A percentile compares a stretch with the other conserved stretches of the same genome.
Evolutionary conservation across 2,113 vertebrate species (phyloP).

Genomic region (Mobula birostris): DNA sequence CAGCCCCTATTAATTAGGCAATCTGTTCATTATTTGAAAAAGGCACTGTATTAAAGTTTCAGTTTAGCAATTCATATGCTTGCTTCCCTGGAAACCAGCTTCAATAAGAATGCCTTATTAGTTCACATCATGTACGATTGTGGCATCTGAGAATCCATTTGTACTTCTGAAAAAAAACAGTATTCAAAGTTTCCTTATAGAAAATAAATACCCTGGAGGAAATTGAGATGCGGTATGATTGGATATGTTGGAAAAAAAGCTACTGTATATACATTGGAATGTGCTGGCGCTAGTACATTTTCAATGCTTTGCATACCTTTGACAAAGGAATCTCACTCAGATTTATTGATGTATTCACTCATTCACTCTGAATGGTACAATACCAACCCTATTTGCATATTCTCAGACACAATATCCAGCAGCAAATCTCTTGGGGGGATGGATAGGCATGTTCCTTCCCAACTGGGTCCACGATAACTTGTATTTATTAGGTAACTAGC

Average conservation of each 20-base stretch:
- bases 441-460: neutral
- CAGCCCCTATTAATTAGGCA: slow-evolving; percentile 17
- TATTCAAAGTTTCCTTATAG: slow-evolving; percentile 1
- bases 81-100: slow-evolving; percentile 9
- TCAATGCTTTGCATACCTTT: neutral
- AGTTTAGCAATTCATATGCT: slow-evolving; percentile 31
- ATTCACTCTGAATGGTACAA: neutral
- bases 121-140: slow-evolving; percentile 21
- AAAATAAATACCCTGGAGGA: slow-evolving; percentile 20
- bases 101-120: slow-evolving; percentile 30
- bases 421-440: neutral
- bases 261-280: neutral
- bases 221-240: neutral
- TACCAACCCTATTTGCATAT: slow-evolving; percentile 7
- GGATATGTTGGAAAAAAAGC: neutral
- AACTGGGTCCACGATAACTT: neutral
- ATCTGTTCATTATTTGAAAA: slow-evolving; percentile 20
- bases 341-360: neutral
- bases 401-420: neutral
- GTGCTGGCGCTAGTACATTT: neutral
- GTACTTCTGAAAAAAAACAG: neutral
- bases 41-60: slow-evolving; percentile 1
- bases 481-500: neutral
- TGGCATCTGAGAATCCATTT: slow-evolving; percentile 20
- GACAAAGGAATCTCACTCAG: slow-evolving; percentile 13